Conservation (phyloP, 2,888 invertebrate species). For the Apodemia duryi region DNA sequence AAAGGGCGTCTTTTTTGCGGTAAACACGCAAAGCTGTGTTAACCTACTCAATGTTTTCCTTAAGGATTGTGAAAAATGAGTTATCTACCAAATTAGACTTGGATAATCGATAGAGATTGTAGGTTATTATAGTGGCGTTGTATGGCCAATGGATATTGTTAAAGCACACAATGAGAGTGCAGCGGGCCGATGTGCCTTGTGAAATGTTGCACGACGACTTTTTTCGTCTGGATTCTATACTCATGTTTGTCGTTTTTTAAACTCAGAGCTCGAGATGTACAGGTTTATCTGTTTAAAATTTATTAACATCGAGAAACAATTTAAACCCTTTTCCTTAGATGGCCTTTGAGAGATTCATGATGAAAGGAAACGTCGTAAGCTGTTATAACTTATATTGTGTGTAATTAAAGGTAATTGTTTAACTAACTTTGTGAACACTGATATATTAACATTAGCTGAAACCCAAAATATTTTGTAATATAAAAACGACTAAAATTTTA, state of each 20-base stretch:
- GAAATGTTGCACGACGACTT: conserved; percentile 79
- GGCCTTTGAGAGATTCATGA: conserved; percentile 56
- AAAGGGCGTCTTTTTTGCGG: too few relatives aligned
- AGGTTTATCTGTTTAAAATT: conserved; percentile 79
- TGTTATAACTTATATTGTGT: conserved; percentile 41
- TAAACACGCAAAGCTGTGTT: too few relatives aligned
- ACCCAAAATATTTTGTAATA: too few relatives aligned
- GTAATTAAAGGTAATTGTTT: not conserved
- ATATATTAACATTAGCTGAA: too few relatives aligned
- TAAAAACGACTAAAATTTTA: too few relatives aligned
- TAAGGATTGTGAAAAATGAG: not conserved
- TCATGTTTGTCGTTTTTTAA: conserved; percentile 76
- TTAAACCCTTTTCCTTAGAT: conserved; percentile 72
- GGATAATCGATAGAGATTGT: conserved; percentile 28
- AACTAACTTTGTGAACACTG: not conserved
- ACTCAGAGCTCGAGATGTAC: conserved; percentile 76
- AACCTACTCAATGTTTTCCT: too few relatives aligned
- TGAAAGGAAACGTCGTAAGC: conserved; percentile 59
- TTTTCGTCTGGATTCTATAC: conserved; percentile 79
- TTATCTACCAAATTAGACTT: conserved; percentile 18
- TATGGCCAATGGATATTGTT: conserved; percentile 66
- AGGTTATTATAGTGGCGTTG: conserved; percentile 49
- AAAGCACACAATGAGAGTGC: conserved; percentile 73
- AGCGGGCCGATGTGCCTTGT: conserved; percentile 76
- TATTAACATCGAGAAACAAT: conserved; percentile 79